phyloP scores from a whole-genome alignment of 2,797 vertebrate genomes.

The Esox lucius region DNA sequence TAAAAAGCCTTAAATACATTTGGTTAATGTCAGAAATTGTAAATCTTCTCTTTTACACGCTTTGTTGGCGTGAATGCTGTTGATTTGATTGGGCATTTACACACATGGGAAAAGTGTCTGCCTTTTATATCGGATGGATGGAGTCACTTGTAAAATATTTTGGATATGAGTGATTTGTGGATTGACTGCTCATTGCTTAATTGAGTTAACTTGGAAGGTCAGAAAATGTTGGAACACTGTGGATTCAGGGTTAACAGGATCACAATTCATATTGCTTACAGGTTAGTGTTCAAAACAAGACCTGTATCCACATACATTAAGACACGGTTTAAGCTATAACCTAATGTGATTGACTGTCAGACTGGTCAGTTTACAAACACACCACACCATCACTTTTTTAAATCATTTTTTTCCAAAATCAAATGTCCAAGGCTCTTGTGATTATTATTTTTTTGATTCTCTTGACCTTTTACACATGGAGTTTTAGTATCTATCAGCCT shows the following conservation, averaged over 20 bases:
- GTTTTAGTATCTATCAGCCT: constrained; percentile 15
- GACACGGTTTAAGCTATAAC: constrained; percentile 36
- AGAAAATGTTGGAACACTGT: constrained; percentile 8
- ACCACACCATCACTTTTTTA: constrained; percentile 50
- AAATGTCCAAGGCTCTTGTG: constrained; percentile 23
- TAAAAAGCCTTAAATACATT: constrained; percentile 79
- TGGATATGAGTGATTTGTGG: background rate
- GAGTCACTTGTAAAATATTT: constrained; percentile 27
- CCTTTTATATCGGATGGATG: constrained; percentile 43
- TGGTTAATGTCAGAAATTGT: constrained; percentile 74
- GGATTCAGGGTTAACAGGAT: constrained; percentile 32
- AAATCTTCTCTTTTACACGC: constrained; percentile 55
- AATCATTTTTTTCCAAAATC: constrained; percentile 42
- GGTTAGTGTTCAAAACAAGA: background rate
- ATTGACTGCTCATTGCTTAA: constrained; percentile 6
- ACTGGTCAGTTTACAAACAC: constrained; percentile 25
- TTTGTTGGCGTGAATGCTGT: constrained; percentile 31
- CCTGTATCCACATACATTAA: constrained; percentile 9
- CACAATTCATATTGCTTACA: constrained; percentile 17
- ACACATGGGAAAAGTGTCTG: constrained; percentile 29
- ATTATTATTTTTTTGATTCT: constrained; percentile 41
- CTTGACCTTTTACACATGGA: background rate
- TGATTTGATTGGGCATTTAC: constrained; percentile 29
- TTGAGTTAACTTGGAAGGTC: constrained; percentile 4
- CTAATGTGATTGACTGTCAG: constrained; percentile 47